Conservation (phyloP, 2,797 vertebrate species). For the Pelochelys cantorii region DNA sequence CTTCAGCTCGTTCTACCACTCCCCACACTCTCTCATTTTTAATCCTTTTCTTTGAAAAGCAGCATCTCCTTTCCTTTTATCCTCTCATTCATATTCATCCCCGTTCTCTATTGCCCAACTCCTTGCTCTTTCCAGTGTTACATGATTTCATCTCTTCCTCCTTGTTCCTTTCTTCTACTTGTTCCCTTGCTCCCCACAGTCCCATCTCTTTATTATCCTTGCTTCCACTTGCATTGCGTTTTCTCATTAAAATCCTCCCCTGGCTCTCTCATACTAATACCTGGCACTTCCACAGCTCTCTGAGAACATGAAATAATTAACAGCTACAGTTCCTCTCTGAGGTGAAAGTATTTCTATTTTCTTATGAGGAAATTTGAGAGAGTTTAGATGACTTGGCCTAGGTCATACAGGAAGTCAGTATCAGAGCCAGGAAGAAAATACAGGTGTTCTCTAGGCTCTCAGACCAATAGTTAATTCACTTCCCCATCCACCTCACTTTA, state of each 20-base stretch:
- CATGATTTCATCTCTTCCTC: neutral
- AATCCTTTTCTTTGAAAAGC: neutral
- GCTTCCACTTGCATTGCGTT: neutral
- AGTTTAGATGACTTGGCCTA: conserved; percentile 30
- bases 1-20: conserved; percentile 12
- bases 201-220: neutral
- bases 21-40: neutral
- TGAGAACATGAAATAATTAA: neutral
- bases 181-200: neutral
- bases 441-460: neutral
- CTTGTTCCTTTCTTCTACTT: neutral
- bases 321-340: conserved; percentile 4
- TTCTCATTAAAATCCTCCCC: neutral
- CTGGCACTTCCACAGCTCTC: neutral
- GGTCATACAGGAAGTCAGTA: conserved; percentile 2
- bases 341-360: neutral
- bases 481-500: neutral
- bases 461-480: neutral
- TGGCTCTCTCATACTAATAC: neutral
- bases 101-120: neutral
- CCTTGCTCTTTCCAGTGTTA: fast-evolving
- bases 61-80: conserved; percentile 19
- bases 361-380: neutral
- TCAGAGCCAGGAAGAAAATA: fast-evolving
- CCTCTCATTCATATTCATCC: neutral